Percentiles rank a stretch among this genome's conserved stretches.
These are phyloP conservation scores for Phallusia fumigata DNA, from an alignment of 23 tunicate species.

Conservation along the genomic window DNA sequence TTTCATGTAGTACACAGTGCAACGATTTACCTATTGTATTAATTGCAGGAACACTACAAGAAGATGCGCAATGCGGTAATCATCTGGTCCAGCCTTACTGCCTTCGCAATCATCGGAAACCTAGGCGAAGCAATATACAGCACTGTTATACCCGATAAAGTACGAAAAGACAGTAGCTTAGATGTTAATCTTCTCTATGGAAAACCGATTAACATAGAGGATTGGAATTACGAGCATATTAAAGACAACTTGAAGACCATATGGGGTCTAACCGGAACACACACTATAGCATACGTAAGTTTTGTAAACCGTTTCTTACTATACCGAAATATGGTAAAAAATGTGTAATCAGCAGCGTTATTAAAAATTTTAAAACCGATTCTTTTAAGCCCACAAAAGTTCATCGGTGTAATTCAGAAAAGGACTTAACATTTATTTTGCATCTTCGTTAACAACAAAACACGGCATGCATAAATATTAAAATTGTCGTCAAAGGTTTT, in stretches of 20 bases:
- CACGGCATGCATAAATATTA: too few species aligned
- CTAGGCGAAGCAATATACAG: conserved; percentile 77
- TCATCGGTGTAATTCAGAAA: too few species aligned
- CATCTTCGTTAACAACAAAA: too few species aligned
- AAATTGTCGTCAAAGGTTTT: too few species aligned
- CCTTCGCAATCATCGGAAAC: conserved; percentile 44
- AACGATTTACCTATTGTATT: too few species aligned
- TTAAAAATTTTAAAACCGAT: too few species aligned
- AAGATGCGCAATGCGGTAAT: conserved; percentile 55
- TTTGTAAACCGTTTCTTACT: not conserved
- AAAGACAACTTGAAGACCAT: conserved; percentile 26
- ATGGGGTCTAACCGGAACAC: conserved; percentile 77
- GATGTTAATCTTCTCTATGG: not conserved
- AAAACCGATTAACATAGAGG: not conserved
- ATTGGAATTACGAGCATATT: conserved; percentile 8
- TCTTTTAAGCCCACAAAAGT: too few species aligned
- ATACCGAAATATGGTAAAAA: too few species aligned
- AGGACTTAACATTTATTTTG: too few species aligned
- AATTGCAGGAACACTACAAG: conserved; percentile 64
- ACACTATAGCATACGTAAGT: conserved; percentile 72
- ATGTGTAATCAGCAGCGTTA: too few species aligned
- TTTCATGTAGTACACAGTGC: too few species aligned
- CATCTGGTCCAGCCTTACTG: conserved; percentile 56
- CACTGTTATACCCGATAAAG: conserved; percentile 40
- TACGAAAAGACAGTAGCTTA: not conserved